Base-by-base conservation (phyloP, 2,113 vertebrate genomes). In the Nesogale talazaci region DNA sequence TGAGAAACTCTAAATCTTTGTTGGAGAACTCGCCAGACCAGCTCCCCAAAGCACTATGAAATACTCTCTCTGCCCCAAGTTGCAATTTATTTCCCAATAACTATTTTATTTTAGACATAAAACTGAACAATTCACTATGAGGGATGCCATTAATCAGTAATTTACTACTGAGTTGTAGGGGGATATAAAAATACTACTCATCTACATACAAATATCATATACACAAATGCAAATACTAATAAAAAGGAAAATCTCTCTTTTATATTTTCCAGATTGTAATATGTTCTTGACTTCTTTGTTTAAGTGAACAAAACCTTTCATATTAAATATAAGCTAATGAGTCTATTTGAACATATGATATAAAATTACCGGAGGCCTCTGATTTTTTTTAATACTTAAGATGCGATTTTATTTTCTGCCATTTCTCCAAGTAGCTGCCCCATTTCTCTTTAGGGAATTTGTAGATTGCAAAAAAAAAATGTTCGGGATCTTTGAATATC, bases 1-100 rank as follows among this genome's bases (percentile, higher is more conserved):
- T 92, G 82, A 88, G 86, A 93, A 83, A 92, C 7, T 11, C 88
- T 25, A 61, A 94, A 97, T 96, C 96, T 96, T 94, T 93, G 93
- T 86, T 95, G 72, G 94, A 96, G 87, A 91, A 97, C 89, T 91
- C 95, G 94, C 59, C 61, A 92, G 56, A 87, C 29, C 4, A 88
- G 25, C n/a, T 86, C 92, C 86, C 72, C 23, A 77, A 90, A 94
- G 87, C 70, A 84, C 79, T 46, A 56, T 56, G 86, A 94, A 82
- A 78, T 80, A 70, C 14, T 89, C 61, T 74, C 38, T 86, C 89
- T 94, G 88, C 23, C 85, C 82, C 9, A 59, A 95, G 72, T 61
- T 82, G 84, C 7, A 89, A 29, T 94, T 89, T 79, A 65, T 56
- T 95, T 91, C 56, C 77, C 67, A 91, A 40, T 92, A 91, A 86